Conservation (phyloP, 2,888 invertebrate species). For the Caenorhabditis sp. region DNA sequence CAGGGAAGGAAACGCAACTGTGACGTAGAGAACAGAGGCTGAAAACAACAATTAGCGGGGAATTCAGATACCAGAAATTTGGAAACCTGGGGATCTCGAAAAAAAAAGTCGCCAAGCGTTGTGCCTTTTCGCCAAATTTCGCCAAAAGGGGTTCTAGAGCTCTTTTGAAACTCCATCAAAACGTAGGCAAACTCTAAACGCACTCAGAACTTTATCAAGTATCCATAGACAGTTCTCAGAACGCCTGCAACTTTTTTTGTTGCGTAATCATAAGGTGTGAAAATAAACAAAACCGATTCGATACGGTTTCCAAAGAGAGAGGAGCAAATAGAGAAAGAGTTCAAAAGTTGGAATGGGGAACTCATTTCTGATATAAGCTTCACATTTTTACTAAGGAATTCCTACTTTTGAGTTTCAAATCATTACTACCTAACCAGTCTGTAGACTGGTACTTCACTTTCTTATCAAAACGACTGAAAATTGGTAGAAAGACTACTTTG, state of each 20-base stretch:
- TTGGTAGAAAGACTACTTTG: constrained; percentile 13
- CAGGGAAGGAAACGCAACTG: constrained; percentile 1
- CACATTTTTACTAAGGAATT: background rate
- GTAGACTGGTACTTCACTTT: background rate
- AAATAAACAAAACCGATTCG: constrained; percentile 26
- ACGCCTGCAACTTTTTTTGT: constrained; percentile 32
- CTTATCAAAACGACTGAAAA: background rate
- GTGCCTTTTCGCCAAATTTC: too few relatives aligned
- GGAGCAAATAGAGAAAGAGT: constrained; percentile 27
- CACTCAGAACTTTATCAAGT: constrained; percentile 9
- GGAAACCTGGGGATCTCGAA: background rate
- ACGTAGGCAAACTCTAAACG: constrained; percentile 2
- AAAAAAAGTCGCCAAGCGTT: background rate
- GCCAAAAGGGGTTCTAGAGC: background rate
- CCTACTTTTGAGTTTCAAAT: too few relatives aligned
- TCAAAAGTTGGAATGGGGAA: constrained; percentile 30
- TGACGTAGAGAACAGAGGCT: background rate
- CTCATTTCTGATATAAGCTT: constrained; percentile 10
- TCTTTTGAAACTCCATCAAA: background rate
- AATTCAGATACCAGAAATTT: background rate
- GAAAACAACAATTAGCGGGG: constrained; percentile 2
- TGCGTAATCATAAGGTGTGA: constrained; percentile 43
- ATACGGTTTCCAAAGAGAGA: constrained; percentile 10
- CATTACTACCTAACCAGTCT: too few relatives aligned
- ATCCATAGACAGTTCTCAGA: constrained; percentile 32